Evolutionary conservation across 2,888 invertebrate species (phyloP), one percentile per base, ranked within the genome.

Genomic region (Stenotaenia linearis): DNA sequence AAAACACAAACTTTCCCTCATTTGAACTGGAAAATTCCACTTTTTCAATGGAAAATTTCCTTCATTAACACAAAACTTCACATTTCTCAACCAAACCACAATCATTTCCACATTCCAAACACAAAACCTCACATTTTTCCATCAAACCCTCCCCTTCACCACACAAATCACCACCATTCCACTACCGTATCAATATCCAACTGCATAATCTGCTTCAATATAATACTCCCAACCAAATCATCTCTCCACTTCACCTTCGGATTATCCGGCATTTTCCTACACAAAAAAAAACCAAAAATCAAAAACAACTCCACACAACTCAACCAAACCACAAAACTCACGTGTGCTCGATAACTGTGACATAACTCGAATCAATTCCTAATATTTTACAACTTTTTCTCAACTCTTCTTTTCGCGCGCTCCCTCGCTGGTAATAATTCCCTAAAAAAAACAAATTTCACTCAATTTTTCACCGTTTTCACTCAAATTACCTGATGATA

Each of bases 321-420:
- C 23, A 78, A n/a, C 12, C 18, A 30, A 2, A 21, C 3, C 5
- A 74, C 1, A 23, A 23, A 78, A 80, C 81, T 80, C 81, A 85
- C 84, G 85, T 84, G 81, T 86, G 83, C 85, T 89, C 89, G 80
- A 90, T 84, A 75, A 91, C 85, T 5, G 91, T 91, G 79, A 98
- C 90, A 86, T 94, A 92, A 82, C 90, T 89, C 79, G 91, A 89
- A 18, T 91, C 90, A 77, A 98, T 91, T 30, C 97, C 96, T 79
- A 98, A 89, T 75, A 90, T 88, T 79, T 89, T 87, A 85, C 96
- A 95, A 81, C 97, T 93, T 28, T 89, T 88, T 89, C 93, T 92
- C 80, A 98, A 86, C 86, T 98, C 98, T 82, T 90, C 88, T 80
- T 92, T 91, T 80, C 98, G 89, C 56, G 84, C 83, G 80, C 83